Evolutionary conservation across 1,140 invertebrate genomes (phyloP), one percentile per base, ranked within the genome.

Genomic region (Batillaria attramentaria): DNA sequence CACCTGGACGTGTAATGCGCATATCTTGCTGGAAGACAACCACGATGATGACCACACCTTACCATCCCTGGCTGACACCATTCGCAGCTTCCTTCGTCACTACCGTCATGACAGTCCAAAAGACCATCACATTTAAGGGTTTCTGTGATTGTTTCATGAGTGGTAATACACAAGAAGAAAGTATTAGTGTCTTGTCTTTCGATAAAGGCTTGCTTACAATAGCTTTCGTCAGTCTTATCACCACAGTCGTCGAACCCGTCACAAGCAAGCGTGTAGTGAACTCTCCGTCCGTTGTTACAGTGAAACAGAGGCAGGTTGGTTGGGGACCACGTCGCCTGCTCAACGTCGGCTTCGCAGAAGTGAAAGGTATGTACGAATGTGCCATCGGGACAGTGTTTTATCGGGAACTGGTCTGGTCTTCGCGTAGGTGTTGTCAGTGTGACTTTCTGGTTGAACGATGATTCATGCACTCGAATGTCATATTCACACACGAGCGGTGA

Each of bases 11-110:
- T 68, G 50, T 69, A 77, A 16, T 42, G 39, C 20, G 24, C 37
- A 46, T 70, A 70, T 16, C 33, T 33, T 33, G 74, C 33, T 1
- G 72, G 72, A 24, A 81, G 28, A 35, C 80, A 78, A n/a, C 43
- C 75, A 37, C 57, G 35, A 78, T n/a, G 41, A 50, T n/a, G n/a
- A 4, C 66, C 62, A 31, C 79, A 80, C 24, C 42, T 33, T 1
- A 5, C 31, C 20, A 41, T 80, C 0, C 66, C 72, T 4, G 2
- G 46, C 13, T n/a, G 39, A 37, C 79, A 80, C 18, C 33, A 62
- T 16, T 50, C 18, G 68, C 79, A 80, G 66, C 72, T 54, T 69
- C 72, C 74, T 42, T 80, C 79, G 39, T 80, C 79, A 33, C 65
- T 72, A 3, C 37, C 73, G 54, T 80, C 79, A 20, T 69, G 57